Percentiles rank a stretch among this genome's conserved stretches.
phyloP scores from a whole-genome alignment of 2,888 invertebrate genomes.

The Epistrophella euchroma region DNA sequence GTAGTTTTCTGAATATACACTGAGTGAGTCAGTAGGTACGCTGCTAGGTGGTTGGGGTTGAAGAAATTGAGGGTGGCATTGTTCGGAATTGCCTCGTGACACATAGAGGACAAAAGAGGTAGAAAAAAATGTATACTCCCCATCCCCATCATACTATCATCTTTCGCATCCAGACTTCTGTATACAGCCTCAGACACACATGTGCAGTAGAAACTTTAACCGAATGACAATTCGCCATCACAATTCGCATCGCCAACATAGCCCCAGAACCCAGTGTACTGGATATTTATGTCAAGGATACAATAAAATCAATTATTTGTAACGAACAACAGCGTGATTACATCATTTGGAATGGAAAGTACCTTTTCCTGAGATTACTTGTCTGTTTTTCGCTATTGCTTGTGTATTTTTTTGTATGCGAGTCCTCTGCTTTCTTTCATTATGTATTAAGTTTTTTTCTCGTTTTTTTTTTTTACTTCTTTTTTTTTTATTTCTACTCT shows the following conservation, averaged over 20 bases:
- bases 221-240: constrained; percentile 64
- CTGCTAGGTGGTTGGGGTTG: background rate
- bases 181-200: constrained; percentile 52
- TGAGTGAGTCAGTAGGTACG: constrained; percentile 14
- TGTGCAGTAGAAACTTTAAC: constrained; percentile 66
- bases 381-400: constrained; percentile 63
- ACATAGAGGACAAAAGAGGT: constrained; percentile 56
- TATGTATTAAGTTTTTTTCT: background rate
- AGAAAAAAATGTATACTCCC: constrained; percentile 32
- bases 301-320: constrained; percentile 78
- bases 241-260: constrained; percentile 44
- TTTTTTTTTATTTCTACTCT: background rate
- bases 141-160: background rate
- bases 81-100: constrained; percentile 71
- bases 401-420: constrained; percentile 25
- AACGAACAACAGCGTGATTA: constrained; percentile 75
- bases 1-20: constrained; percentile 48
- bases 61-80: constrained; percentile 36
- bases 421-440: constrained; percentile 16
- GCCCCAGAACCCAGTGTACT: constrained; percentile 73
- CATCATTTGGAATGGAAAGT: constrained; percentile 73
- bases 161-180: constrained; percentile 15
- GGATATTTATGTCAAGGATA: constrained; percentile 78
- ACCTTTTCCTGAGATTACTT: constrained; percentile 70
- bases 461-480: constrained; percentile 2